phyloP scores from a whole-genome alignment of 2,797 vertebrate species.

The Microcaecilia unicolor region DNA sequence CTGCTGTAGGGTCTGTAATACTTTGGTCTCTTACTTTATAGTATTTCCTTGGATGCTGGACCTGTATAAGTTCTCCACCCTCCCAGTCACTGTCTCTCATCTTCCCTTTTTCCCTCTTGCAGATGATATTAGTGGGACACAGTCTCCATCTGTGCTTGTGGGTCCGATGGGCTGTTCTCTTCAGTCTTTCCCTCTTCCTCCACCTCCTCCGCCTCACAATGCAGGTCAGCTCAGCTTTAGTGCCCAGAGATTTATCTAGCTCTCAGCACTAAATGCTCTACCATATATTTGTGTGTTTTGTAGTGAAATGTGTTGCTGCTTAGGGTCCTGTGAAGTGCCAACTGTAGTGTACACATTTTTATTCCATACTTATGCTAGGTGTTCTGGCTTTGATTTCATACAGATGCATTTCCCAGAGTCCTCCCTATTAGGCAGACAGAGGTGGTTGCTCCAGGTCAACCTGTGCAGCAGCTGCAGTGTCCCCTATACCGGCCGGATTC shows the following conservation, averaged over 20 bases:
- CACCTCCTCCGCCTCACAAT: conserved; percentile 82
- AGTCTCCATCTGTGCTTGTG: conserved; percentile 84
- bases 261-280: too few relatives aligned
- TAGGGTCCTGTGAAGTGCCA: too few relatives aligned
- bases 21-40: too few relatives aligned
- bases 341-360: too few relatives aligned
- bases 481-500: conserved; percentile 77
- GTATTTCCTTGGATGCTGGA: conserved; percentile 5
- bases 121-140: conserved; percentile 92
- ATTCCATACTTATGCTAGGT: too few relatives aligned
- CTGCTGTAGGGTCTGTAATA: too few relatives aligned
- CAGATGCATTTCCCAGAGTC: conserved; percentile 52
- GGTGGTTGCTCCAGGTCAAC: conserved; percentile 38
- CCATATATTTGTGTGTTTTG: too few relatives aligned
- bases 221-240: too few relatives aligned
- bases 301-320: too few relatives aligned
- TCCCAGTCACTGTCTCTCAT: background rate
- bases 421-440: conserved; percentile 42
- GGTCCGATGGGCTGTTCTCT: conserved; percentile 87
- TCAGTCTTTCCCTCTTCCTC: conserved; percentile 89
- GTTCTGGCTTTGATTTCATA: conserved; percentile 7
- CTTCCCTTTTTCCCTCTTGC: conserved; percentile 58
- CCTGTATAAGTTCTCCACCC: too few relatives aligned
- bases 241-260: too few relatives aligned
- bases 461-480: conserved; percentile 58